These are phyloP conservation scores for Formica exsecta DNA, from an alignment of 1,140 invertebrate genomes.

Conservation along the genomic window DNA sequence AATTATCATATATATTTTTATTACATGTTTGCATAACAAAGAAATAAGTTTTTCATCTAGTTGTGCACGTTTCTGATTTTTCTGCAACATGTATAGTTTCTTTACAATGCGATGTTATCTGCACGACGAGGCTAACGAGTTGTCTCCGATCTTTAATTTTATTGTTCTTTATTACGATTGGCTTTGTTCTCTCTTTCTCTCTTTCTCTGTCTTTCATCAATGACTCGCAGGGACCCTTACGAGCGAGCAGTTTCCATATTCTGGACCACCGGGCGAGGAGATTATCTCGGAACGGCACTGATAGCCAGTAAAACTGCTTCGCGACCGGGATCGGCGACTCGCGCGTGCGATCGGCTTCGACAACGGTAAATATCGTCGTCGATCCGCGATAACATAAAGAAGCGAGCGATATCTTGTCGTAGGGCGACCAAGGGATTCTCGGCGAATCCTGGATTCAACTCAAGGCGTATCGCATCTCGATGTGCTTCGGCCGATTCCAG, in stretches of 20 bases:
- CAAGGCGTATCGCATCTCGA: not conserved
- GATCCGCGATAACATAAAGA: slow-evolving; percentile 50
- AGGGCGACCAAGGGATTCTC: not conserved
- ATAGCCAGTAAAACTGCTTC: slow-evolving; percentile 55
- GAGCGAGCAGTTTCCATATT: slow-evolving; percentile 70
- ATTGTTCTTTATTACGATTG: slow-evolving; percentile 75
- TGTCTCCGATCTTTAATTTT: slow-evolving; percentile 67
- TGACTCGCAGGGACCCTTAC: slow-evolving; percentile 2
- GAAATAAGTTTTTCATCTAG: slow-evolving; percentile 2
- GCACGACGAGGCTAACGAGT: slow-evolving; percentile 74
- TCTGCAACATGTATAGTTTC: not conserved
- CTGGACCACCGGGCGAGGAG: slow-evolving; percentile 71
- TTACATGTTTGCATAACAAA: not conserved
- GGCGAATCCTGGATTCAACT: slow-evolving; percentile 10
- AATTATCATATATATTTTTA: not conserved
- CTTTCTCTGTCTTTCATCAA: slow-evolving; percentile 35
- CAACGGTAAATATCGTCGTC: slow-evolving; percentile 71
- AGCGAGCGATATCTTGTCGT: slow-evolving; percentile 43
- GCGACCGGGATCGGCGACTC: slow-evolving; percentile 49
- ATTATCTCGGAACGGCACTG: slow-evolving; percentile 74
- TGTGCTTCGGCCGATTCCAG: not conserved
- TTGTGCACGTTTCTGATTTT: not conserved
- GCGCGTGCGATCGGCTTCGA: slow-evolving; percentile 65
- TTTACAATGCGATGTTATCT: slow-evolving; percentile 39
- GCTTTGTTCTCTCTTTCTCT: slow-evolving; percentile 18